Conservation (phyloP, 2,797 vertebrate genomes). For the Falco naumanni region DNA sequence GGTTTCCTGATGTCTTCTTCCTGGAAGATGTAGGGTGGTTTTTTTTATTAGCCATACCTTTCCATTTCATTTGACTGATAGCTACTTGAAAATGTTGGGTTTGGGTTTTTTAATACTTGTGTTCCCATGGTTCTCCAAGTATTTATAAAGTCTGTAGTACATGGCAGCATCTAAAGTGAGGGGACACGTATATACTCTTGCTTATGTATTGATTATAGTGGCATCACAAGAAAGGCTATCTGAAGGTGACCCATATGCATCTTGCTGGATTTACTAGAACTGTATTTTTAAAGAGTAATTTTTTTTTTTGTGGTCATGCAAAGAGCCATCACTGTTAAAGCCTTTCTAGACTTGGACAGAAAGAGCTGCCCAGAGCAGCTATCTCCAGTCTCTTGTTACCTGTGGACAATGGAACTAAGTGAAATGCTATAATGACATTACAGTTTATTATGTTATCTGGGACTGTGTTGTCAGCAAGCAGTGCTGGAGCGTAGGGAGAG, state of each 20-base stretch:
- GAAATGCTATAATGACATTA: not conserved
- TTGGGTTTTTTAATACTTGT: not conserved
- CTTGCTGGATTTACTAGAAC: not conserved
- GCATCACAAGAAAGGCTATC: not conserved
- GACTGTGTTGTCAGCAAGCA: constrained; percentile 38
- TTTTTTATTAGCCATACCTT: not conserved
- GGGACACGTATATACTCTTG: accelerated
- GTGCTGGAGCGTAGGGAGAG: not conserved
- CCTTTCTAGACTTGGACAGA: not conserved
- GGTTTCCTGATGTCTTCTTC: not conserved
- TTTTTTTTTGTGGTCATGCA: no score
- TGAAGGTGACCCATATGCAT: not conserved
- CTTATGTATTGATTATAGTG: not conserved
- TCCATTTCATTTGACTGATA: not conserved
- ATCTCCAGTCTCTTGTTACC: not conserved
- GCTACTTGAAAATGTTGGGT: not conserved
- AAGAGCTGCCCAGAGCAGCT: not conserved
- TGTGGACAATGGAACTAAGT: not conserved
- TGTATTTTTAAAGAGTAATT: not conserved
- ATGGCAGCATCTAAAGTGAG: not conserved
- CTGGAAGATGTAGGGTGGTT: not conserved
- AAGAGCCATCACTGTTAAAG: not conserved
- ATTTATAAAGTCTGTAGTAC: not conserved
- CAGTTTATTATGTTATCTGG: not conserved
- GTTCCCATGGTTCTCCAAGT: not conserved